phyloP scores from a whole-genome alignment of 2,888 invertebrate species.

The Blera fallax region DNA sequence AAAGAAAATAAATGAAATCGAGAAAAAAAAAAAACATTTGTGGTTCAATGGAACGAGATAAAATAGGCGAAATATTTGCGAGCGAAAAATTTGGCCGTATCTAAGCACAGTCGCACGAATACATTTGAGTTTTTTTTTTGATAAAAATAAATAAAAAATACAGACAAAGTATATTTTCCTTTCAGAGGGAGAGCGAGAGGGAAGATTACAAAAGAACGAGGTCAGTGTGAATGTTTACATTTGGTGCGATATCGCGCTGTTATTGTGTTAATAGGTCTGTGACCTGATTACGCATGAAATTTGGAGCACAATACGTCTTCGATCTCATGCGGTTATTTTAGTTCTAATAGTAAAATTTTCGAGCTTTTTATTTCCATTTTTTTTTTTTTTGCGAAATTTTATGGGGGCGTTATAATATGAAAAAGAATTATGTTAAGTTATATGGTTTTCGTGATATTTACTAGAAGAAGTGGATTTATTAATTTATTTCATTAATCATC shows the following conservation, averaged over 20 bases:
- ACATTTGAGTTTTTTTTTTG: conserved; percentile 22
- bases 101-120: conserved; percentile 31
- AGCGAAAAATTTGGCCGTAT: conserved; percentile 8
- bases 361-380: too few relatives aligned
- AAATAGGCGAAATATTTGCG: conserved; percentile 33
- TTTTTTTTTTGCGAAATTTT: conserved; percentile 22
- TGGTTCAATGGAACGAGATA: conserved; percentile 54
- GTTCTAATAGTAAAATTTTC: conserved; percentile 29
- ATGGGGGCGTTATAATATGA: background rate
- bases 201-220: conserved; percentile 33
- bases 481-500: background rate
- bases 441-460: background rate
- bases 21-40: conserved; percentile 5
- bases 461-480: background rate
- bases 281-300: conserved; percentile 64
- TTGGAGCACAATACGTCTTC: conserved; percentile 54
- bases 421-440: background rate
- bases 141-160: conserved; percentile 22
- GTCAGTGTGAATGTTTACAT: conserved; percentile 63
- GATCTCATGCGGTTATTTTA: conserved; percentile 32
- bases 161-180: background rate
- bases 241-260: conserved; percentile 60
- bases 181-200: background rate
- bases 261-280: conserved; percentile 68
- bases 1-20: conserved; percentile 3